Evolutionary conservation across 2,888 invertebrate species (phyloP).

Genomic region (Spialia ferax): DNA sequence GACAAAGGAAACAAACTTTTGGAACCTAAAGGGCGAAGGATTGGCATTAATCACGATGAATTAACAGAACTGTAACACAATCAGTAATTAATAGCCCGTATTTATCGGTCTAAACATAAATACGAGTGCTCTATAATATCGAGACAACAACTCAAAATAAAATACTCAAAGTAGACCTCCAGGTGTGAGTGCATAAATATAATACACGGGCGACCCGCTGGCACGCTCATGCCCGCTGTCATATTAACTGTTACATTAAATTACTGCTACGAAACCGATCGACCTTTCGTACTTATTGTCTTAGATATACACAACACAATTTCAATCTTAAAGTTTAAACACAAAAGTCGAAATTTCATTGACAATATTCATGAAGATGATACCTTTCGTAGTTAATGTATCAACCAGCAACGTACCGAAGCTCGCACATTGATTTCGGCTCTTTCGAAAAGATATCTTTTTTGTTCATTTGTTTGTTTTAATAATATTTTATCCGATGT

Average conservation of each 20-base stretch:
- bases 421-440: constrained; percentile 86
- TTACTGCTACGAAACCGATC: constrained; percentile 79
- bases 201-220: constrained; percentile 82
- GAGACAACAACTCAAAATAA: constrained; percentile 78
- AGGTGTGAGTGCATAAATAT: constrained; percentile 86
- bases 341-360: not conserved
- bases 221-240: constrained; percentile 84
- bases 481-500: constrained; percentile 85
- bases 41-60: constrained; percentile 74
- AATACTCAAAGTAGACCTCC: constrained; percentile 79
- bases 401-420: constrained; percentile 68
- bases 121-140: constrained; percentile 75
- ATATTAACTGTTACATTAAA: constrained; percentile 87
- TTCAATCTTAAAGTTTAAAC: constrained; percentile 42
- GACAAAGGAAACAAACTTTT: constrained; percentile 31
- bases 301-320: constrained; percentile 51
- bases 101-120: constrained; percentile 79
- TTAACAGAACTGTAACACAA: constrained; percentile 81
- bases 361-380: not conserved
- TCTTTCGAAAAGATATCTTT: constrained; percentile 82
- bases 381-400: constrained; percentile 13
- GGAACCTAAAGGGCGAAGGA: constrained; percentile 26
- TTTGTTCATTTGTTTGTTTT: constrained; percentile 86
- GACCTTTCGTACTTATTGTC: constrained; percentile 74
- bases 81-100: constrained; percentile 82